phyloP scores from a whole-genome alignment of 2,113 vertebrate species.

The Rostratula benghalensis region DNA sequence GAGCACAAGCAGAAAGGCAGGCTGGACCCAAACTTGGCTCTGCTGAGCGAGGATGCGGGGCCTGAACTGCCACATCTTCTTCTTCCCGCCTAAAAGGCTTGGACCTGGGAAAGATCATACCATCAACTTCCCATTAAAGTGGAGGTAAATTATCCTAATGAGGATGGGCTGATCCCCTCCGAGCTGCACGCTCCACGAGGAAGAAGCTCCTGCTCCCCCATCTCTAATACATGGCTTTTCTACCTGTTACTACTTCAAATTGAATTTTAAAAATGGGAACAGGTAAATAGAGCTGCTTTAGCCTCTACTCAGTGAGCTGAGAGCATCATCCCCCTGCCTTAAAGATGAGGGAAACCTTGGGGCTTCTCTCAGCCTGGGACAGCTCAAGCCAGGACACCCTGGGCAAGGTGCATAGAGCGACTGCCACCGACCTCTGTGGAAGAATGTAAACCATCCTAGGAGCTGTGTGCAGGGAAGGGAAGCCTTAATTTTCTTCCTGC shows the following conservation, averaged over 20 bases:
- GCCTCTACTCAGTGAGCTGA: not conserved
- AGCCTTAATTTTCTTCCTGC: not conserved
- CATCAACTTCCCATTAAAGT: not conserved
- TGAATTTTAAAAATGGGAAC: not conserved
- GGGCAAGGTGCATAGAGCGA: not conserved
- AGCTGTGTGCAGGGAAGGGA: not conserved
- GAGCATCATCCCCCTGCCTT: not conserved
- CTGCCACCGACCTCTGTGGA: not conserved
- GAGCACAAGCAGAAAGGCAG: not conserved
- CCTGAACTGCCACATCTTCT: not conserved
- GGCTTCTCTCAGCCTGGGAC: not conserved
- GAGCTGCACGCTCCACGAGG: fast-evolving
- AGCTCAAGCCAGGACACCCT: not conserved
- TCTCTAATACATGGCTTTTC: not conserved
- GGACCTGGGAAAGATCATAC: not conserved
- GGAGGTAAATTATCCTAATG: not conserved
- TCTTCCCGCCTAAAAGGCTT: fast-evolving
- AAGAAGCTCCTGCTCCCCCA: not conserved
- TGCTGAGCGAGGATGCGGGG: not conserved
- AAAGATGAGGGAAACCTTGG: not conserved
- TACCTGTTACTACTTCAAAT: not conserved
- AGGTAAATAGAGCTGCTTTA: not conserved
- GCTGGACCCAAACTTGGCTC: not conserved
- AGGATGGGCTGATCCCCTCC: fast-evolving
- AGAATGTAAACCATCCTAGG: not conserved